Percentiles rank a stretch among this genome's conserved stretches.
These are phyloP conservation scores for Phyllotreta cruciferae DNA, from an alignment of 2,888 invertebrate genomes.

Conservation along the genomic window DNA sequence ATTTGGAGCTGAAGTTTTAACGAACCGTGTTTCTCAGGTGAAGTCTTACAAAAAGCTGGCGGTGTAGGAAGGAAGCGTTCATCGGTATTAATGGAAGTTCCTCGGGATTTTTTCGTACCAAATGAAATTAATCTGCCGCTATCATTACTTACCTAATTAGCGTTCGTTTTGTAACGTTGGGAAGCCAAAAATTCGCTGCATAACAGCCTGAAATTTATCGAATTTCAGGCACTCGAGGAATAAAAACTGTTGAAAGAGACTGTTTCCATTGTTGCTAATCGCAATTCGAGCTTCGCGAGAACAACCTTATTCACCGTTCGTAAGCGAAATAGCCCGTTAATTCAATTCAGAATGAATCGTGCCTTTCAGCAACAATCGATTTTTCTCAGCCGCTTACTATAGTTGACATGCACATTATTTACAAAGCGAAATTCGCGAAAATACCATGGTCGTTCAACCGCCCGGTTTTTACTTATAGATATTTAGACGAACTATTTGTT, in stretches of 20 bases:
- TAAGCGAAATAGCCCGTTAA: constrained; percentile 3
- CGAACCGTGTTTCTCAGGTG: not conserved
- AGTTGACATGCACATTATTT: constrained; percentile 21
- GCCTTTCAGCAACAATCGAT: constrained; percentile 13
- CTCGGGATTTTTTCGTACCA: too few relatives aligned
- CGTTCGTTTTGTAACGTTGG: too few relatives aligned
- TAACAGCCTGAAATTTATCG: too few relatives aligned
- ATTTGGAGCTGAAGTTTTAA: constrained; percentile 3
- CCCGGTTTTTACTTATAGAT: too few relatives aligned
- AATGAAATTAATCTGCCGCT: too few relatives aligned
- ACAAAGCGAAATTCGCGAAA: constrained; percentile 3
- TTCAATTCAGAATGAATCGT: constrained; percentile 12
- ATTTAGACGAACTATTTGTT: too few relatives aligned
- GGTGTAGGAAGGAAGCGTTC: too few relatives aligned
- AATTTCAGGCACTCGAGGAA: constrained; percentile 5
- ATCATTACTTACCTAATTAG: too few relatives aligned
- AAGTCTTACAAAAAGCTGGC: too few relatives aligned
- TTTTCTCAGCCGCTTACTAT: constrained; percentile 10
- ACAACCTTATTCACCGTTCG: constrained; percentile 2
- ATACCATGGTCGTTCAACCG: not conserved
- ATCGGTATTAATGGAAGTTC: too few relatives aligned
- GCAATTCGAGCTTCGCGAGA: constrained; percentile 9
- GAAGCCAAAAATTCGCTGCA: too few relatives aligned
- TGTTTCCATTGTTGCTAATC: constrained; percentile 17
- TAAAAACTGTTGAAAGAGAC: constrained; percentile 11